A percentile compares a stretch with the other conserved stretches of the same genome.
Evolutionary conservation across 2,797 vertebrate species (phyloP).

Genomic region (Lepus oiostolus): DNA sequence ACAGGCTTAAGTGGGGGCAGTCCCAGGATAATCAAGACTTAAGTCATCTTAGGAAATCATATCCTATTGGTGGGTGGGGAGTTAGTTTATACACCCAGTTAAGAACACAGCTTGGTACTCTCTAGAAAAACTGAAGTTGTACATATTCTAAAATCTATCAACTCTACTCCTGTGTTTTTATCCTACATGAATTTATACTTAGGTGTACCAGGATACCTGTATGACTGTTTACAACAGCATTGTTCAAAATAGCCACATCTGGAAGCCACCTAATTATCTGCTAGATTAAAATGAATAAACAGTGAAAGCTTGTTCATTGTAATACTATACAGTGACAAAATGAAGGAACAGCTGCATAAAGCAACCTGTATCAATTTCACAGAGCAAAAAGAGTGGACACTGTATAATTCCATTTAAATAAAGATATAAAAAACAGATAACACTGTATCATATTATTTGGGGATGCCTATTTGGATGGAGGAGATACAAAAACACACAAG

Average conservation of each 20-base stretch:
- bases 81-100: neutral
- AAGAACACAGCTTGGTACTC: constrained; percentile 35
- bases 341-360: constrained; percentile 41
- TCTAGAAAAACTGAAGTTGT: constrained; percentile 55
- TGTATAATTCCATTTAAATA: constrained; percentile 25
- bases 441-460: constrained; percentile 30
- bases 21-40: constrained; percentile 44
- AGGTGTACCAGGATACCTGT: neutral
- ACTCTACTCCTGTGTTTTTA: constrained; percentile 20
- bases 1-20: neutral
- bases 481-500: constrained; percentile 48
- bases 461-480: constrained; percentile 22
- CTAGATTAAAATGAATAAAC: constrained; percentile 51
- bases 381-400: constrained; percentile 2
- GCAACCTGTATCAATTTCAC: constrained; percentile 31
- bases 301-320: constrained; percentile 45
- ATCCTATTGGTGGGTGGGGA: neutral
- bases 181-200: neutral
- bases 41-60: constrained; percentile 2
- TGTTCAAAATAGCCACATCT: constrained; percentile 59
- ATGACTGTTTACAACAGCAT: constrained; percentile 27
- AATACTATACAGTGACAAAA: constrained; percentile 5
- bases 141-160: constrained; percentile 20
- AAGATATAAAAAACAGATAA: constrained; percentile 20
- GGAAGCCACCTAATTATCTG: constrained; percentile 52